Conservation (phyloP, 2,888 invertebrate genomes). For the Tolmerus cingulatus region DNA sequence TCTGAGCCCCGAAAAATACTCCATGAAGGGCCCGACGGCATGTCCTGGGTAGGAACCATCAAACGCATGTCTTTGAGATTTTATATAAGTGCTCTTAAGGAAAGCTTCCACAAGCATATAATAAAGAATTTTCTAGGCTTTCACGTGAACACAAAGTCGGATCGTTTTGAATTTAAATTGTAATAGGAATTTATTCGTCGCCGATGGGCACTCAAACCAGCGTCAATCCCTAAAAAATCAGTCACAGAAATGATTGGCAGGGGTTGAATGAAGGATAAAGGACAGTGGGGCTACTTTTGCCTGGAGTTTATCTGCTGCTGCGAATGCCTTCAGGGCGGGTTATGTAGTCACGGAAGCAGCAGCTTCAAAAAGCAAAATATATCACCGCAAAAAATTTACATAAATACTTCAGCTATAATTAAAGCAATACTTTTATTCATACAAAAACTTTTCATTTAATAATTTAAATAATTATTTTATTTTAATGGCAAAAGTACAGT, state of each 20-base stretch:
- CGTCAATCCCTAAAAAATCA: conserved; percentile 37
- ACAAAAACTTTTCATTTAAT: background rate
- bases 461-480: no score
- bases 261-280: conserved; percentile 19
- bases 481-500: no score
- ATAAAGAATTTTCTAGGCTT: conserved; percentile 11
- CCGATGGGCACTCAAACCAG: conserved; percentile 32
- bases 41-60: background rate
- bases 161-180: conserved; percentile 43
- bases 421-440: conserved; percentile 42
- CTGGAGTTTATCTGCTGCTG: background rate
- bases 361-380: background rate
- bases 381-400: conserved; percentile 34
- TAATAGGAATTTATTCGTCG: conserved; percentile 45
- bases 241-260: conserved; percentile 39
- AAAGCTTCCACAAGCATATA: conserved; percentile 15
- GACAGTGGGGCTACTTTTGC: background rate
- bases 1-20: background rate
- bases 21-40: background rate
- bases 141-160: conserved; percentile 14
- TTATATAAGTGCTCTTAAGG: conserved; percentile 34
- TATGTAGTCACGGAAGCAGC: background rate
- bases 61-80: conserved; percentile 35
- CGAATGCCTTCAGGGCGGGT: background rate
- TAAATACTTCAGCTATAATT: conserved; percentile 38